These are phyloP conservation scores for Ammospiza nelsoni DNA, from an alignment of 2,113 vertebrate genomes.

Conservation along the genomic window DNA sequence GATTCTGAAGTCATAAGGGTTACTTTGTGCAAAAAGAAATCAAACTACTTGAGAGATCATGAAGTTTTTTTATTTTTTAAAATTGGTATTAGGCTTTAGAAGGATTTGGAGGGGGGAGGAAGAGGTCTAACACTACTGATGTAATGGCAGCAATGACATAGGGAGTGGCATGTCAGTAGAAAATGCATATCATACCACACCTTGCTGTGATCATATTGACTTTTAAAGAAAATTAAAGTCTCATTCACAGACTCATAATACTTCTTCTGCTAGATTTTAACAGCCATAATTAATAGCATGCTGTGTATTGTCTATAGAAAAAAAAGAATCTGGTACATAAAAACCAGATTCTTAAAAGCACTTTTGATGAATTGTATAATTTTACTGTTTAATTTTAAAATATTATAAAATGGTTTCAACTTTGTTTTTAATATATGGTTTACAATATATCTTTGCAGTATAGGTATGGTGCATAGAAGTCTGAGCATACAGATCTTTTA, in stretches of 20 bases:
- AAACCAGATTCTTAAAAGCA: neutral
- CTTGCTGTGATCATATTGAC: neutral
- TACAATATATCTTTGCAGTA: neutral
- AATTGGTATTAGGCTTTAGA: neutral
- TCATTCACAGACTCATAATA: neutral
- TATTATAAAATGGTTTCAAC: neutral
- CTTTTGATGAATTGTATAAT: neutral
- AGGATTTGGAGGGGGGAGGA: neutral
- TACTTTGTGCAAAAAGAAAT: neutral
- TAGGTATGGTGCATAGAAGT: neutral
- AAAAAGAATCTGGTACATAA: neutral
- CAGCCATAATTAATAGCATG: neutral
- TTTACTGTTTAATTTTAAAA: neutral
- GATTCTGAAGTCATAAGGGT: neutral
- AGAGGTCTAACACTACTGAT: neutral
- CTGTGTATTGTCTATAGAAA: neutral
- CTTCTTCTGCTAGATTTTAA: neutral
- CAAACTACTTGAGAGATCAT: neutral
- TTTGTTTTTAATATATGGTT: neutral
- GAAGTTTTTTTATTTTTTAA: neutral
- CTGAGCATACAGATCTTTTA: neutral
- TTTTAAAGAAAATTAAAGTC: neutral
- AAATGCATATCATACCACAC: neutral
- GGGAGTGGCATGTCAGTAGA: neutral
- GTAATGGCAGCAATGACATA: neutral